Base-by-base conservation (phyloP, 2,113 vertebrate species). In the Antechinus flavipes region DNA sequence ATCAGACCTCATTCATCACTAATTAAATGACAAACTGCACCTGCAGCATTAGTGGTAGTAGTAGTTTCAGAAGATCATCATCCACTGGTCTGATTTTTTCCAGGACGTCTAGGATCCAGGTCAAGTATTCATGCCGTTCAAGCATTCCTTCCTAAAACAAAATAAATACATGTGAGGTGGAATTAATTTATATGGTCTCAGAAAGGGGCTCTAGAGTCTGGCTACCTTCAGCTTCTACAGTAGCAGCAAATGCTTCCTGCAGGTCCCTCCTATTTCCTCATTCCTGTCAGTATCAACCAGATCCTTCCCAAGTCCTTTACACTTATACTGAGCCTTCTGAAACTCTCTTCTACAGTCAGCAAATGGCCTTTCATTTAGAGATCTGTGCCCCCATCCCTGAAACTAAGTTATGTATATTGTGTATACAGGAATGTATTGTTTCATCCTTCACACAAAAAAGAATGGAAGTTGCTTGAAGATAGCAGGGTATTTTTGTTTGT, bases 51-150 rank as follows among this genome's bases (percentile, higher is more conserved):
- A 99, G 97, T 0, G 99, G 98, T 58, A 99, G 61, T 94, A 99
- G 55, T 6, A 99, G 98, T 93, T 99, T 99, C 8, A 99, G 98
- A 56, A 99, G 98, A 24, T 98, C 98, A 3, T 99, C 98, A 42
- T 99, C 99, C 93, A 98, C 96, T 8, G 98, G 98, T 91, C 98
- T 98, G 94, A 98, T 97, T 97, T 99, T 99, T 94, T 99, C 99
- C 92, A 99, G 93, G 61, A 99, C 98, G 23, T 99, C 99, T 97
- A 99, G 97, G 96, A 99, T 98, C 99, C 98, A 99, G 0, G 98
- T 98, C 97, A 99, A 97, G 97, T 99, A 99, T 47, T 99, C 98
- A 0, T 99, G 99, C 92, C 98, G 98, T 96, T 99, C 99, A 0
- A 99, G 95, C 98, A 99, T 98, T 56, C 99, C 98, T 98, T 99